These are phyloP conservation scores for Drosophila austrosaltans DNA, from an alignment of 2,888 invertebrate species.

Conservation along the genomic window DNA sequence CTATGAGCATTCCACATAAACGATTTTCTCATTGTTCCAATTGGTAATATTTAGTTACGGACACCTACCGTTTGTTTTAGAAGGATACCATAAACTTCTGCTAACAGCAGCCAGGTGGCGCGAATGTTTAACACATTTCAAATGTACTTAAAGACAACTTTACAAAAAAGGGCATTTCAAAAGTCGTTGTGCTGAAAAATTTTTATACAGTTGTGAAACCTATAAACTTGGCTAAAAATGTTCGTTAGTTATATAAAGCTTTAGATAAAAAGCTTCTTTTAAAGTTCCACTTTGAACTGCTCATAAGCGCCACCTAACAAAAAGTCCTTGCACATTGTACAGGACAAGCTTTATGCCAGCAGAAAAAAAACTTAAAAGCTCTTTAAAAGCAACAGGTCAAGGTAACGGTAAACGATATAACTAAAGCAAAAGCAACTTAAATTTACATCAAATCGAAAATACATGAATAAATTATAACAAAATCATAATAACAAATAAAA, in stretches of 20 bases:
- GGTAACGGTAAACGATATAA: background rate
- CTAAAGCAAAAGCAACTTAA: background rate
- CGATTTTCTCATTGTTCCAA: background rate
- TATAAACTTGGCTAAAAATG: no score
- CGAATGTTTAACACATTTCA: background rate
- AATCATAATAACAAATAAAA: constrained; percentile 25
- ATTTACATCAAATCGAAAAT: background rate
- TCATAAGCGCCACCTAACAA: constrained; percentile 26
- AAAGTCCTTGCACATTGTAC: background rate
- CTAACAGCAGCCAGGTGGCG: background rate
- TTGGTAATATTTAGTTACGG: background rate
- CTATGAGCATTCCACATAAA: background rate
- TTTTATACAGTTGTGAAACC: no score
- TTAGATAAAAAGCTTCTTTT: background rate
- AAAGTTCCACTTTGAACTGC: background rate
- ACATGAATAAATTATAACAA: constrained; percentile 17
- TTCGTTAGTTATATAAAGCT: no score
- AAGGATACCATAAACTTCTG: background rate
- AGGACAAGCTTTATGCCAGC: background rate
- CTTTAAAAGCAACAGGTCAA: constrained; percentile 28
- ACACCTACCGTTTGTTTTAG: background rate
- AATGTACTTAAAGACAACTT: no score
- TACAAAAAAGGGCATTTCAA: no score
- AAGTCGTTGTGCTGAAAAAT: no score
- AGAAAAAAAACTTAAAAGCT: constrained; percentile 4